Evolutionary conservation across 2,888 invertebrate species (phyloP), one percentile per base, ranked within the genome.

Genomic region (Apamea crenata): DNA sequence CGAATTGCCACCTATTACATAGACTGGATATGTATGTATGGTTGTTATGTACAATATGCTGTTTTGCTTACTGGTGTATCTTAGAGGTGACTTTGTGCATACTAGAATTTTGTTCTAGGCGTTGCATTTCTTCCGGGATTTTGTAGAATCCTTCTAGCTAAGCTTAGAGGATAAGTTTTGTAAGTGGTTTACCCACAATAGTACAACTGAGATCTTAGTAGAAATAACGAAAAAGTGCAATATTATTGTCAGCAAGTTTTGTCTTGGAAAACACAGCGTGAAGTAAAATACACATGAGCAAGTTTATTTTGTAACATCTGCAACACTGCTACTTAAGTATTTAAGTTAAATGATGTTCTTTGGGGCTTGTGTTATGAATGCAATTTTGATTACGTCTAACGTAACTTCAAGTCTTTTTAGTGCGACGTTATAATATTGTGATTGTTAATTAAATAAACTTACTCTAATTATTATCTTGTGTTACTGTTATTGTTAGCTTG

Each of bases 121-220:
- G 12, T 16, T 56, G 16, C 18, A 44, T 29, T 40, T 16, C 16
- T 71, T 59, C n/a, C 6, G 6, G 29, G 29, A 29, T 61, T 29
- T 61, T 61, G 12, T 61, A 14, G 59, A 61, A 59, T 56, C 5
- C 6, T 61, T 29, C 32, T n/a, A 59, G 59, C 18, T 73, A 14
- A n/a, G 8, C 32, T 32, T 18, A 47, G 18, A 74, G 44, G 16
- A 3, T 32, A 47, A 47, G n/a, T 8, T 59, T 32, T 74, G 56
- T 73, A 73, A 75, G 25, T 29, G 29, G 72, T 56, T 75, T 75
- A 59, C 32, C 14, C 5, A n/a, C 44, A 74, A 75, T 21, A 73
- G 6, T 18, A 5, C 44, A 18, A 47, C 56, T 21, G 56, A 74
- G 47, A 74, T 73, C 74, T 32, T n/a, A 21, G 59, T 21, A 14